Evolutionary conservation across 2,797 vertebrate genomes (phyloP).

Genomic region (Ficedula albicollis): DNA sequence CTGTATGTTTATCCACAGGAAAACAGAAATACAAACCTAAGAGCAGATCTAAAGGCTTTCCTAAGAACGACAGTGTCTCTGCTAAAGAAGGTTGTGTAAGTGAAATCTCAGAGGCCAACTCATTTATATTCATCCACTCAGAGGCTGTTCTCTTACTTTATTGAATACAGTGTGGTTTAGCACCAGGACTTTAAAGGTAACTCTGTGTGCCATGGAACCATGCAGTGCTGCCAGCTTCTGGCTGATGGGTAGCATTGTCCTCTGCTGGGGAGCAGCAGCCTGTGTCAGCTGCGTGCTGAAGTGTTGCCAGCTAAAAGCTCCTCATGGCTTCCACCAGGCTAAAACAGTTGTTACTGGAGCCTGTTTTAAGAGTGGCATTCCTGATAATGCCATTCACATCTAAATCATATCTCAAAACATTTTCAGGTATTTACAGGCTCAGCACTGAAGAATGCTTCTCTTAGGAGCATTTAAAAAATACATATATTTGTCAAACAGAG

Average conservation of each 20-base stretch:
- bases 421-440: background rate
- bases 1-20: background rate
- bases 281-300: background rate
- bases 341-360: background rate
- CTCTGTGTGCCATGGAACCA: background rate
- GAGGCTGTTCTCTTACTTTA: background rate
- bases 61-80: background rate
- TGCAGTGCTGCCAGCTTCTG: background rate
- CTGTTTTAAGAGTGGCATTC: background rate
- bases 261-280: background rate
- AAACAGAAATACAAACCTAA: background rate
- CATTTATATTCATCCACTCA: background rate
- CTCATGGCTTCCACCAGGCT: background rate
- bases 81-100: background rate
- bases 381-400: background rate
- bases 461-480: background rate
- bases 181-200: background rate
- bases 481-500: background rate
- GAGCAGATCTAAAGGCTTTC: background rate
- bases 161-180: background rate
- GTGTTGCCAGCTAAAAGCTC: background rate
- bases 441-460: background rate
- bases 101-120: background rate
- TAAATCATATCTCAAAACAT: background rate
- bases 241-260: background rate